A percentile compares a stretch with the other conserved stretches of the same genome.
phyloP scores from a whole-genome alignment of 2,888 invertebrate species.

The Formica aserva region DNA sequence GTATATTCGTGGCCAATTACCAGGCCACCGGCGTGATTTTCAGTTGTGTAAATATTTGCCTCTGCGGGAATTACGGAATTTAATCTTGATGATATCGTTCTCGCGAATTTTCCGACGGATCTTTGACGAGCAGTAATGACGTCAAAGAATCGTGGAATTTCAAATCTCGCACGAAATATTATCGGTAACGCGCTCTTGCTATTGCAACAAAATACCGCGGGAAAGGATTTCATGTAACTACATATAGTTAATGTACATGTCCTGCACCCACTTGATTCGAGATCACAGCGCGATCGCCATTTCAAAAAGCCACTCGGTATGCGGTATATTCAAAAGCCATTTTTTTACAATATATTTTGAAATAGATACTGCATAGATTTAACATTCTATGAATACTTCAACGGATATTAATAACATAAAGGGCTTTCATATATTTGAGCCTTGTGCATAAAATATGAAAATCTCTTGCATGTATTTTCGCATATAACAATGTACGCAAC shows the following conservation, averaged over 20 bases:
- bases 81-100: conserved; percentile 39
- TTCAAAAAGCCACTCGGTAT: conserved; percentile 51
- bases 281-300: conserved; percentile 51
- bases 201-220: conserved; percentile 12
- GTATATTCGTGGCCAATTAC: conserved; percentile 31
- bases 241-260: conserved; percentile 36
- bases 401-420: conserved; percentile 38
- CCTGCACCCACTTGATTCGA: conserved; percentile 26
- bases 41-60: conserved; percentile 43
- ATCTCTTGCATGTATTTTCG: not conserved
- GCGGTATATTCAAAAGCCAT: conserved; percentile 9
- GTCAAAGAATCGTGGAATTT: conserved; percentile 67
- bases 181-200: conserved; percentile 15
- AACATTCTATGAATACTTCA: conserved; percentile 16
- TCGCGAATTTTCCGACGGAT: conserved; percentile 38
- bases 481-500: not conserved
- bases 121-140: conserved; percentile 63
- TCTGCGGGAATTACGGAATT: conserved; percentile 34
- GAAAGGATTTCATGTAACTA: conserved; percentile 32
- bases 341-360: conserved; percentile 20
- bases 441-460: conserved; percentile 11
- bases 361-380: conserved; percentile 4
- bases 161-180: conserved; percentile 54
- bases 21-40: conserved; percentile 34
- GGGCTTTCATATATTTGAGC: not conserved